Conservation (phyloP, 2,113 vertebrate species). For the Kryptolebias marmoratus region DNA sequence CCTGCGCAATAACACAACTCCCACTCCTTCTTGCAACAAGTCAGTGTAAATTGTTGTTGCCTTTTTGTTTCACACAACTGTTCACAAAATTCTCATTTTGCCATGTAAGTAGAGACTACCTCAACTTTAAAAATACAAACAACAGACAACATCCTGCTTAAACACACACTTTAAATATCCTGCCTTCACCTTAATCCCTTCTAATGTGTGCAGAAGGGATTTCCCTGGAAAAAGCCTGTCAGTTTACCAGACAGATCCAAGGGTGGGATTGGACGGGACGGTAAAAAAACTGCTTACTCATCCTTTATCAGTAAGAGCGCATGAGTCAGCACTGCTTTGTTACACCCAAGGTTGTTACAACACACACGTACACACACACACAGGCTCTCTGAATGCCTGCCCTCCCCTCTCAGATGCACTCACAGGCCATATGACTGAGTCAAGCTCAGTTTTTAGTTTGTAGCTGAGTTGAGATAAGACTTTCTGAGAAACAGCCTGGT, state of each 20-base stretch:
- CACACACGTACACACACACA: constrained; percentile 18
- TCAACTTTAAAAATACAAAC: too few relatives aligned
- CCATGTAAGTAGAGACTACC: neutral
- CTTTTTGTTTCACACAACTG: constrained; percentile 1
- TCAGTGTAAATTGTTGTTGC: neutral
- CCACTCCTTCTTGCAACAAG: neutral
- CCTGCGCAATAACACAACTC: neutral
- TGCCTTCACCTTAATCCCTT: neutral
- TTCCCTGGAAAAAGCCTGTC: constrained; percentile 29
- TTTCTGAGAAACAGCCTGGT: constrained; percentile 58
- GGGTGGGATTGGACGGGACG: constrained; percentile 57
- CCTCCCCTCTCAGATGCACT: constrained; percentile 41
- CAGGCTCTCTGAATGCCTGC: constrained; percentile 18
- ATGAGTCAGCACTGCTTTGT: constrained; percentile 81
- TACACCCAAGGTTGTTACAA: constrained; percentile 70
- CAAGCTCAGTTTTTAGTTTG: constrained; percentile 70
- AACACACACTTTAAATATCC: constrained; percentile 9
- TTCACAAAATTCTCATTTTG: neutral
- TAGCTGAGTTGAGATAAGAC: constrained; percentile 54
- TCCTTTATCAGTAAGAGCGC: constrained; percentile 81
- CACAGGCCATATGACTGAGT: constrained; percentile 68
- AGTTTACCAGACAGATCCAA: constrained; percentile 43
- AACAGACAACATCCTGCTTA: neutral
- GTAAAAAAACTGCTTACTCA: constrained; percentile 80
- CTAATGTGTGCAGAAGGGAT: constrained; percentile 9